Conservation (phyloP, 2,888 invertebrate species). For the Agapetus fuscipes region DNA sequence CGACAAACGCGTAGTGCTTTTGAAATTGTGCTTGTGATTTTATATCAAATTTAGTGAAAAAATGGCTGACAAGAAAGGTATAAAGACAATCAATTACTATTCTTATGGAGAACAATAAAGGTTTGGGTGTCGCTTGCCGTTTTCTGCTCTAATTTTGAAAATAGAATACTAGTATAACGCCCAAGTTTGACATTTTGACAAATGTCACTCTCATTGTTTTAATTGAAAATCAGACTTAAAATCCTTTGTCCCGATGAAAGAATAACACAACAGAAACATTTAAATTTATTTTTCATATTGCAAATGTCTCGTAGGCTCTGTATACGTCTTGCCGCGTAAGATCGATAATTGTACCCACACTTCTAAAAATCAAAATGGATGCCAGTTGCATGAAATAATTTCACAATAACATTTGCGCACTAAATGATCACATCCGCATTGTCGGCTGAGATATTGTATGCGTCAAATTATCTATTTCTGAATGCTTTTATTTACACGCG, state of each 20-base stretch:
- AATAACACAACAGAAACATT: too few relatives aligned
- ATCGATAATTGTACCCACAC: constrained; percentile 12
- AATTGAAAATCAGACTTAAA: too few relatives aligned
- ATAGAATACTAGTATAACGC: constrained; percentile 11
- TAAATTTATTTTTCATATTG: too few relatives aligned
- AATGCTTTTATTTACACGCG: too few relatives aligned
- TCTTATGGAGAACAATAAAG: too few relatives aligned
- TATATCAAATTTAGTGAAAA: constrained; percentile 21
- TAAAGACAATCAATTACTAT: constrained; percentile 19
- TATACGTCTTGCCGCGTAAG: constrained; percentile 16
- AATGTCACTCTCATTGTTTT: constrained; percentile 12
- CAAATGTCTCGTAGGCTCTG: too few relatives aligned
- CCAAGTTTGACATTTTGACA: constrained; percentile 16
- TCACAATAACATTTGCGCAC: constrained; percentile 13
- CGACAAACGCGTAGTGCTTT: constrained; percentile 13
- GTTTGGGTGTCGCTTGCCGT: too few relatives aligned
- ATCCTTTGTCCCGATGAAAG: too few relatives aligned
- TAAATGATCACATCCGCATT: too few relatives aligned
- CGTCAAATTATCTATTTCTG: too few relatives aligned
- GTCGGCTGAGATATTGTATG: too few relatives aligned
- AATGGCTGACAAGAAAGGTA: constrained; percentile 52
- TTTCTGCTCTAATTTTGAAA: constrained; percentile 6
- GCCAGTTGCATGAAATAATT: constrained; percentile 8
- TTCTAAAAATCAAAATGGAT: constrained; percentile 14
- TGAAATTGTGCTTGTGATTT: constrained; percentile 10